Evolutionary conservation across 1,140 invertebrate species (phyloP), one percentile per base, ranked within the genome.

Genomic region (Nephotettix cincticeps): DNA sequence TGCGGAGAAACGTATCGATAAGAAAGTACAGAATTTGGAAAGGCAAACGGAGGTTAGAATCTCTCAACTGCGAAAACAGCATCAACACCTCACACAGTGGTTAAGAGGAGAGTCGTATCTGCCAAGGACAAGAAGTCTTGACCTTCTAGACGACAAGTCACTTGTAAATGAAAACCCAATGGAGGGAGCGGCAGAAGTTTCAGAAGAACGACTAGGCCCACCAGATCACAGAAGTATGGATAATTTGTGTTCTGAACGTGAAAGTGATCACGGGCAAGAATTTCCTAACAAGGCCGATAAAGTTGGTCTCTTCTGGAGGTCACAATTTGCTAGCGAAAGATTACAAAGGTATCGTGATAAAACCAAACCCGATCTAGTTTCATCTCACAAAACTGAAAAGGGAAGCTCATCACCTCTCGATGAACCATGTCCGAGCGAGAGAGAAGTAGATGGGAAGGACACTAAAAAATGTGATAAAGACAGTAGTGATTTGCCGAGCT

Each of bases 11-110:
- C 86, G 88, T 69, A 80, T 97, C 30, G 91, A 94, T 58, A 86
- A 91, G 43, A 91, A 93, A 76, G 93, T 97, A 1, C 88, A 89
- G n/a, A 86, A 89, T 76, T 81, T 95, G n/a, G 92, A 94, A 77
- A 86, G 88, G 72, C 87, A 87, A 73, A 93, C 92, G 13, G 84
- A 90, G 73, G 88, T 90, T 36, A 91, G 93, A 77, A 87, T 94
- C 68, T 88, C 89, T n/a, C 85, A 90, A 74, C 74, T 92, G 25
- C 90, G 88, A 1, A 83, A 86, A 64, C 85, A 87, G 54, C 85
- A 89, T 61, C 80, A 85, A 51, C 87, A 89, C 74, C 81, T 93
- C 27, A 88, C 90, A 73, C 88, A 91, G 69, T 91, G 88, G 83
- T 74, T 91, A 9, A 84, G 74, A 32, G 70, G 71, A n/a, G 71